These are phyloP conservation scores for Acyrthosiphon pisum DNA, from an alignment of 1,140 invertebrate genomes.

Conservation along the genomic window DNA sequence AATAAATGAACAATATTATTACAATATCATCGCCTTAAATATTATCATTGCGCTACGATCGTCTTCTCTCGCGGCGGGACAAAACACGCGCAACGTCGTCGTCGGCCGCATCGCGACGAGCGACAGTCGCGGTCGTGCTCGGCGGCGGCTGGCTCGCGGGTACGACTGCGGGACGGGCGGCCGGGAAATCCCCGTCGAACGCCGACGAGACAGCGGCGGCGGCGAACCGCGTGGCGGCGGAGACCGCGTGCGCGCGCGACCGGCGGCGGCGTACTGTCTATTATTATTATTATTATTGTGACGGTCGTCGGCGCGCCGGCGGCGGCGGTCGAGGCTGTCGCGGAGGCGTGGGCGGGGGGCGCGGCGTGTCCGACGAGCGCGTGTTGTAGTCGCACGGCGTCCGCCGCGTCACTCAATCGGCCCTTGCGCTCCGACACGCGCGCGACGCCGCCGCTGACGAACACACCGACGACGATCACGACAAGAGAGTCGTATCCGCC, in stretches of 20 bases:
- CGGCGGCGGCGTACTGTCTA: slow-evolving; percentile 16
- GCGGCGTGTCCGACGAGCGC: slow-evolving; percentile 37
- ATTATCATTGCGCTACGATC: too few relatives aligned
- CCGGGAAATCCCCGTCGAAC: neutral
- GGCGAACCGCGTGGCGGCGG: neutral
- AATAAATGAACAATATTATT: too few relatives aligned
- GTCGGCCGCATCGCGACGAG: neutral
- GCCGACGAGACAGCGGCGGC: neutral
- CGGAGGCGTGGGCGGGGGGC: slow-evolving; percentile 24
- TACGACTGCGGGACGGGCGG: neutral
- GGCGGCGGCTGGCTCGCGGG: too few relatives aligned
- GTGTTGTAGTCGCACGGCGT: slow-evolving; percentile 43
- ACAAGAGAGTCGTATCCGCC: neutral
- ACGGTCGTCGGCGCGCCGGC: neutral
- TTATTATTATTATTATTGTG: neutral
- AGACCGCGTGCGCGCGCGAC: neutral
- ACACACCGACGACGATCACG: neutral
- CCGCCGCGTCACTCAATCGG: slow-evolving; percentile 29
- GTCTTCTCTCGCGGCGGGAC: neutral
- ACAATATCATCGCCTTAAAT: too few relatives aligned
- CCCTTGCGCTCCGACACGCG: neutral
- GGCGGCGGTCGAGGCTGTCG: neutral
- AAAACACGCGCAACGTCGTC: too few relatives aligned
- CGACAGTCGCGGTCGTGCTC: neutral
- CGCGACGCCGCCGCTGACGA: slow-evolving; percentile 2